Base-by-base conservation (phyloP, 2,113 vertebrate species). In the Callionymus lyra region DNA sequence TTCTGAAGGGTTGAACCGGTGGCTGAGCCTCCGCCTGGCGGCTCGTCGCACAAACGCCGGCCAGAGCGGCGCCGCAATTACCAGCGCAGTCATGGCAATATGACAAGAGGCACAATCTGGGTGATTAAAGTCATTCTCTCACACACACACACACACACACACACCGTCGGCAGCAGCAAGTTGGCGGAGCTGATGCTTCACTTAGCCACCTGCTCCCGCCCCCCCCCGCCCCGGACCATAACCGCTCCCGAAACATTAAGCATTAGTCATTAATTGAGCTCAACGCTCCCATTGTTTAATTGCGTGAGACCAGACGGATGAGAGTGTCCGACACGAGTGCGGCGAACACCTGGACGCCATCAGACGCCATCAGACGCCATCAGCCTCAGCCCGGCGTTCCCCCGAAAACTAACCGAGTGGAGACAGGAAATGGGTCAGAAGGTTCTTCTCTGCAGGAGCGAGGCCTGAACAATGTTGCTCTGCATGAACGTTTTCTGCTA, bases 261-360 rank as follows among this genome's bases (percentile, higher is more conserved):
- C 65, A 63, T 72, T 74, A 68, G 54, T 62, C 71, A 80, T 75
- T 75, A 72, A 75, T 71, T 71, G 61, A 53, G 52, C 54, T 67
- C 70, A 77, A 80, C 70, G 1, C 47, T 46, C 50, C 59, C 37
- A 47, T 70, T 66, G 74, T 68, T 75, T 63, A 80, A 80, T 71
- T 71, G 69, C 67, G 68, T 73, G 77, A 66, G 50, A 75, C 68
- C 59, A 38, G 53, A 44, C 59, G 62, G 65, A 80, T 73, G 69
- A 73, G 57, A 55, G 50, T 53, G 50, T 50, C 63, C 66, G 68
- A 64, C 49, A 62, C 53, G 63, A 67, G 54, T 31, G 64, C 52
- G 50, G 38, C 59, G 45, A 77, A 75, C 77, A 80, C 74, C 77
- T 77, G 77, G 74, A 53, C 57, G 56, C 52, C 34, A 71, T 66